Percentiles rank a stretch among this genome's conserved stretches.
phyloP scores from a whole-genome alignment of 2,888 invertebrate genomes.

The Vanessa cardui region DNA sequence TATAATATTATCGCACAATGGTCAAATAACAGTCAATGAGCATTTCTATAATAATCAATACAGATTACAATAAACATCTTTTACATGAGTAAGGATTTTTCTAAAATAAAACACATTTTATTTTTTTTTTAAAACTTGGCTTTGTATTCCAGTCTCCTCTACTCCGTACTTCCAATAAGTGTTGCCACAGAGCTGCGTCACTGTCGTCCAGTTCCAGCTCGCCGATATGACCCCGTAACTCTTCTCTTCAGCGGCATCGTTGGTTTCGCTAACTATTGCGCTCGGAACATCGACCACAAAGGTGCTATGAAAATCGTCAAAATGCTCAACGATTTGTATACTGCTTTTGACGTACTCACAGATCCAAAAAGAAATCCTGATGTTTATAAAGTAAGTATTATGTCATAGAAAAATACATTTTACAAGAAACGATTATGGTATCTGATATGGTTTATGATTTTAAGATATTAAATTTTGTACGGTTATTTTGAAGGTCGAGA shows the following conservation, averaged over 20 bases:
- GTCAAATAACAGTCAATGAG: too few relatives aligned
- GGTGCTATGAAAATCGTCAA: conserved; percentile 98
- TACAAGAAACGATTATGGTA: too few relatives aligned
- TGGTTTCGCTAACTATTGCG: conserved; percentile 95
- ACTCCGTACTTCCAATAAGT: conserved; percentile 96
- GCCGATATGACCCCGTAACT: conserved; percentile 94
- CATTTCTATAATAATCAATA: too few relatives aligned
- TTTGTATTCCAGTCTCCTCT: conserved; percentile 88
- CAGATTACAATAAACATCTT: too few relatives aligned
- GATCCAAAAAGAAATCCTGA: conserved; percentile 96
- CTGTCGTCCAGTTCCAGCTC: conserved; percentile 94
- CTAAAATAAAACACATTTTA: too few relatives aligned
- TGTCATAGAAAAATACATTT: too few relatives aligned
- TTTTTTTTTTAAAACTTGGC: background rate
- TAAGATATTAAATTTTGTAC: background rate
- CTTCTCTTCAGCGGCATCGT: conserved; percentile 95
- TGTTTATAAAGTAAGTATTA: conserved; percentile 91
- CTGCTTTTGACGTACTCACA: conserved; percentile 95
- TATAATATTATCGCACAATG: too few relatives aligned
- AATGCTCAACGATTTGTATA: conserved; percentile 96
- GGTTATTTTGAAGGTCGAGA: conserved; percentile 89
- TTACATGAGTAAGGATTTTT: too few relatives aligned
- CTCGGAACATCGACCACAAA: conserved; percentile 93
- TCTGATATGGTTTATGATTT: too few relatives aligned
- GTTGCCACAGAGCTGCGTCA: conserved; percentile 98